Base-by-base conservation (phyloP, 2,797 vertebrate species). In the Parauchenoglanis ngamensis region DNA sequence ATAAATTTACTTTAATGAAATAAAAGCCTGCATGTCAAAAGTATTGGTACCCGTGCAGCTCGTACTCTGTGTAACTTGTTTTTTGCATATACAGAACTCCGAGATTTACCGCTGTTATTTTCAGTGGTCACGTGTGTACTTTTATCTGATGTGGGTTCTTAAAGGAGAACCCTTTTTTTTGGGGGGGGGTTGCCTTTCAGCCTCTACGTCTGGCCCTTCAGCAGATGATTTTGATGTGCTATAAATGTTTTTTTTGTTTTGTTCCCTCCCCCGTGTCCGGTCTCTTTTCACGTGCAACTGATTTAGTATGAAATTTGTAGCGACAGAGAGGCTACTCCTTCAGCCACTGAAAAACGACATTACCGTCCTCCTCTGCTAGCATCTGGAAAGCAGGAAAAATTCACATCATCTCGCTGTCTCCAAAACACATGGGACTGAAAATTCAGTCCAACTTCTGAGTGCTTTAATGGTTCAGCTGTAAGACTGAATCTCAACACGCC, bases 321-420 rank as follows among this genome's bases (percentile, higher is more conserved):
- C 59, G 85, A 87, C 85, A n/a, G 67, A 82, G 56, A 17, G 78
- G 52, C 78, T 87, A 75, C 85, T 87, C 68, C 85, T 72, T 75
- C 67, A 87, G 78, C 78, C 85, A 87, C 85, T 87, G 85, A 46
- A 73, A 59, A 86, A 61, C 40, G 21, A 49, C 78, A 61, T 86
- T 61, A 81, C 44, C 23, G 19, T 75, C 63, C 67, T 75, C 57
- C 96, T 95, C 82, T 95, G 3, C 68, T 21, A 49, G 78, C 78
- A 82, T 87, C 67, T 87, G 78, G 78, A 63, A n/a, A 25, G 28
- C 67, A 49, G 78, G n/a, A 31, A 40, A 82, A 86, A 23, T 13
- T 77, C 77, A 63, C 78, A 82, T 52, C 79, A 82, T 80, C 65
- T 72, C 49, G 78, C 75, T 15, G 67, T 81, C 85, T 75, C 79